These are phyloP conservation scores for Cacoxenus indagator DNA, from an alignment of 2,888 invertebrate genomes.

Conservation along the genomic window DNA sequence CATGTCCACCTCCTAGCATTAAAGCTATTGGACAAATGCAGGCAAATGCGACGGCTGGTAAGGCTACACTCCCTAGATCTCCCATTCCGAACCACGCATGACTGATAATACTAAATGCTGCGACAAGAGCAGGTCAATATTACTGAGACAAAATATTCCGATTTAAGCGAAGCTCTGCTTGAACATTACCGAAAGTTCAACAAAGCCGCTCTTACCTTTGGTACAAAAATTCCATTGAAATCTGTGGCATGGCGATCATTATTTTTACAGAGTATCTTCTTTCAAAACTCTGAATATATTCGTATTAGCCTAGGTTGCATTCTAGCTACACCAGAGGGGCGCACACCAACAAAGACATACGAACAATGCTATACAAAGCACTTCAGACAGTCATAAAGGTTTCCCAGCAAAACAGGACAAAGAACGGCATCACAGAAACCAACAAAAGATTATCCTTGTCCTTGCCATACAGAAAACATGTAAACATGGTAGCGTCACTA, in stretches of 20 bases:
- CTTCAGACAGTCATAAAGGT: background rate
- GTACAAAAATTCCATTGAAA: slow-evolving; percentile 54
- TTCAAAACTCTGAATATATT: slow-evolving; percentile 1
- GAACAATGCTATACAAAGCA: background rate
- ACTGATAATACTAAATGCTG: no score
- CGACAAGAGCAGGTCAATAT: no score
- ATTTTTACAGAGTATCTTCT: slow-evolving; percentile 32
- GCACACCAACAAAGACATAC: slow-evolving; percentile 29
- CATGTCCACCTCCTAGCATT: no score
- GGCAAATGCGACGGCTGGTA: no score
- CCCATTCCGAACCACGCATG: no score
- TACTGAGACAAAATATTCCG: no score
- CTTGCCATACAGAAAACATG: slow-evolving; percentile 42
- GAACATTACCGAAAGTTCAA: no score
- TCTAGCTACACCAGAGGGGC: slow-evolving; percentile 32
- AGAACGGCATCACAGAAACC: slow-evolving; percentile 46
- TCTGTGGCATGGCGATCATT: slow-evolving; percentile 43
- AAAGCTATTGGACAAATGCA: no score
- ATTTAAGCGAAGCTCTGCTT: no score
- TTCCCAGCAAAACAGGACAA: background rate
- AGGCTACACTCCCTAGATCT: no score
- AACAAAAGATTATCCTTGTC: slow-evolving; percentile 63
- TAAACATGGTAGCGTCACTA: slow-evolving; percentile 36
- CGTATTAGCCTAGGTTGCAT: slow-evolving; percentile 13
- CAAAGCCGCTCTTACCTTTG: no score